A percentile compares a stretch with the other conserved stretches of the same genome.
Conservation (phyloP, 2,888 invertebrate genomes). For the Plusia festucae region DNA sequence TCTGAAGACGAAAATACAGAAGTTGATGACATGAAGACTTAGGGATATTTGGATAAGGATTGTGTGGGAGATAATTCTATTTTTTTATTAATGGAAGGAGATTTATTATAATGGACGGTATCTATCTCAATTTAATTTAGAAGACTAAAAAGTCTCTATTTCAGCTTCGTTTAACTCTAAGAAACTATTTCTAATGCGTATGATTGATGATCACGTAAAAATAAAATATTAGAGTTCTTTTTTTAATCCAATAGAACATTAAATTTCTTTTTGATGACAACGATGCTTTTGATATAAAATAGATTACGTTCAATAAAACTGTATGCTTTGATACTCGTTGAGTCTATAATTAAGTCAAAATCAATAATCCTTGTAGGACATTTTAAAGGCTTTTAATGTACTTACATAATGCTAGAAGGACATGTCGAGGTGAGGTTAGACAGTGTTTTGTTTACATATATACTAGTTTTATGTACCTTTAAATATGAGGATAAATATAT, state of each 20-base stretch:
- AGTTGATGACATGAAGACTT: too few relatives aligned
- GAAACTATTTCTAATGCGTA: not conserved
- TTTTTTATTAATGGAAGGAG: too few relatives aligned
- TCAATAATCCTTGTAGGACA: not conserved
- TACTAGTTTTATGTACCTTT: too few relatives aligned
- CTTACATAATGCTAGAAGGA: not conserved
- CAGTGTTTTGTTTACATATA: not conserved
- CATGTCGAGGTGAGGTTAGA: slow-evolving; percentile 2
- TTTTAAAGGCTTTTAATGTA: not conserved
- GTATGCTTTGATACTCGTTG: not conserved
- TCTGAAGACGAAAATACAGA: too few relatives aligned
- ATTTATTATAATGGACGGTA: too few relatives aligned
- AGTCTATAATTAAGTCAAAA: slow-evolving; percentile 4
- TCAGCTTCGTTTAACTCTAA: not conserved
- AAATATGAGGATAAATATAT: too few relatives aligned
- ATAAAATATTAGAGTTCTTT: not conserved
- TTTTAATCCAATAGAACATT: slow-evolving; percentile 4
- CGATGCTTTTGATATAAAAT: not conserved
- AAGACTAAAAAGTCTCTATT: not conserved
- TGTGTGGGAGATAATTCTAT: too few relatives aligned
- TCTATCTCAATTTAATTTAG: not conserved
- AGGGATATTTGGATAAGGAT: too few relatives aligned
- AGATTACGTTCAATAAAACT: not conserved
- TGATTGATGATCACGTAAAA: not conserved
- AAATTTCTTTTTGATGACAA: not conserved